Conservation (phyloP, 2,113 vertebrate genomes). For the Crotalus tigris region DNA sequence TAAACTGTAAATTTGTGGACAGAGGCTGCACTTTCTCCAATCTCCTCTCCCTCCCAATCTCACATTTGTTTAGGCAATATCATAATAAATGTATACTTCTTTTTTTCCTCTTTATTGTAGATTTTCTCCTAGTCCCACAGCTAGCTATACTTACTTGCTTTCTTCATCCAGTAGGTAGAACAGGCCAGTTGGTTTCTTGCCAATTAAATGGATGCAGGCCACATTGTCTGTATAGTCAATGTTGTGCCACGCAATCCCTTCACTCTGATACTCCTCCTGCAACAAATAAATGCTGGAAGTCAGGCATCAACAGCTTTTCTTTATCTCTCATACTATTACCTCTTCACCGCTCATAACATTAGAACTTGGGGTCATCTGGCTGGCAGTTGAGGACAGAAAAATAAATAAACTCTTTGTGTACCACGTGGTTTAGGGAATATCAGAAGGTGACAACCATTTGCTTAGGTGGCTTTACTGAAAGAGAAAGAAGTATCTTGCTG, state of each 20-base stretch:
- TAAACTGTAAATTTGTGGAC: not conserved
- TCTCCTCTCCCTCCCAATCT: not conserved
- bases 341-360: not conserved
- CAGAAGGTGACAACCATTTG: not conserved
- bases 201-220: conserved; percentile 95
- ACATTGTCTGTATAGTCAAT: conserved; percentile 98
- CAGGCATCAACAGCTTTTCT: not conserved
- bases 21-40: not conserved
- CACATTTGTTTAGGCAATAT: not conserved
- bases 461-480: not conserved
- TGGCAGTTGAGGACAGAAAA: not conserved
- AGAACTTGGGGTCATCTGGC: not conserved
- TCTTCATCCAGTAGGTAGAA: conserved; percentile 96
- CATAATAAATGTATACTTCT: not conserved
- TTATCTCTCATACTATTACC: not conserved
- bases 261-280: conserved; percentile 95
- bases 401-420: not conserved
- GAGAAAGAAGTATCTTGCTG: not conserved
- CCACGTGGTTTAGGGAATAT: not conserved
- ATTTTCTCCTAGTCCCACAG: conserved; percentile 2
- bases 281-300: conserved; percentile 2
- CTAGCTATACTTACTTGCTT: conserved; percentile 85
- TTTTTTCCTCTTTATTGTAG: not conserved
- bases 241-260: conserved; percentile 97
- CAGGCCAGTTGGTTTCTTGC: conserved; percentile 96